Percentiles rank a stretch among this genome's conserved stretches.
Conservation (phyloP, 1,140 invertebrate genomes). For the Trichogramma pretiosum region DNA sequence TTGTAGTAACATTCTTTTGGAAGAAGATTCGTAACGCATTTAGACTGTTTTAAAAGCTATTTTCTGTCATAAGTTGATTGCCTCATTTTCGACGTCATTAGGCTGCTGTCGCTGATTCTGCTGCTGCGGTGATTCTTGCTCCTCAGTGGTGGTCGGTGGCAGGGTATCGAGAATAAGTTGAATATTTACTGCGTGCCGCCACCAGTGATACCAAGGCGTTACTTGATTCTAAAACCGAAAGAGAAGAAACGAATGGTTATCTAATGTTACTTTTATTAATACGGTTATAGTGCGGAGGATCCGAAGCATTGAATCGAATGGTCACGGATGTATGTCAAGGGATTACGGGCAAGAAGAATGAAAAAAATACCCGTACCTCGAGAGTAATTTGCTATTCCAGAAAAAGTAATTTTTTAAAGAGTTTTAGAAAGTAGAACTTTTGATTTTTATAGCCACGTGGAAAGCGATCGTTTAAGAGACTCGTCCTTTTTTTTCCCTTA, state of each 20-base stretch:
- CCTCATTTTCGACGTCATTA: too few species aligned
- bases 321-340: too few species aligned
- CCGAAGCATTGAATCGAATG: too few species aligned
- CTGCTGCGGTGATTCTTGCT: not conserved
- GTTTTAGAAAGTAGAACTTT: slow-evolving; percentile 2
- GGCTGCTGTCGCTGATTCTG: not conserved
- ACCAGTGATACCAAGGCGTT: slow-evolving; percentile 44
- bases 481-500: not conserved
- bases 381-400: too few species aligned
- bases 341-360: not conserved
- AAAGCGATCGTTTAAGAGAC: not conserved
- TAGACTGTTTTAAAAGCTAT: too few species aligned
- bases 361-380: not conserved
- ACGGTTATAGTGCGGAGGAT: too few species aligned
- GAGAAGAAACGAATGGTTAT: not conserved
- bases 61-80: too few species aligned
- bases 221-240: slow-evolving; percentile 33
- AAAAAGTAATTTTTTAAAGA: slow-evolving; percentile 7
- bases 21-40: too few species aligned
- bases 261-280: too few species aligned
- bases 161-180: slow-evolving; percentile 24
- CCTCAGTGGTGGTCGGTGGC: not conserved
- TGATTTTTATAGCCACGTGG: slow-evolving; percentile 6
- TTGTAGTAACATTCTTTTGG: too few species aligned
- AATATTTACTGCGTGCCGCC: slow-evolving; percentile 39